Percentiles rank a stretch among this genome's conserved stretches.
Conservation (phyloP, 2,797 vertebrate species). For the Nyctibius grandis region DNA sequence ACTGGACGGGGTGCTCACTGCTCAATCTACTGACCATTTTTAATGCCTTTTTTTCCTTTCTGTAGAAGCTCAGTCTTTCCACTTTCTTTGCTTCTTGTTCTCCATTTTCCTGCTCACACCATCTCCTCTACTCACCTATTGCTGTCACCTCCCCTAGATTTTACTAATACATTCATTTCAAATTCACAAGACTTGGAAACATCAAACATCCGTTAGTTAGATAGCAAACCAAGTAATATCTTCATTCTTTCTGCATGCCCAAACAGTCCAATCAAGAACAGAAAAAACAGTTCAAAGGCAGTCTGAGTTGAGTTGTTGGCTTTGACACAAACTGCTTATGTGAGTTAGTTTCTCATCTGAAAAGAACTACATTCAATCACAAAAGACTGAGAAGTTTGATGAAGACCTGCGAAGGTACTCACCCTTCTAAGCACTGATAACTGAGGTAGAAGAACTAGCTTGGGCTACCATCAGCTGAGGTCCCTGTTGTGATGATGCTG, state of each 20-base stretch:
- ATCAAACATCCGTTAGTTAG: slow-evolving; percentile 35
- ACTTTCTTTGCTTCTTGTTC: background rate
- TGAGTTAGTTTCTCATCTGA: background rate
- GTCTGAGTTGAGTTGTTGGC: background rate
- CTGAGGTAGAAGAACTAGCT: background rate
- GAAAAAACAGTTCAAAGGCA: slow-evolving; percentile 20
- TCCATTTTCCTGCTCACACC: background rate
- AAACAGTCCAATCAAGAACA: slow-evolving; percentile 3
- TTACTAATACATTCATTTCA: background rate
- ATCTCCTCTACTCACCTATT: background rate
- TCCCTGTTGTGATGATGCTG: background rate
- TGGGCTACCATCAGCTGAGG: background rate
- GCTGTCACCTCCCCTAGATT: background rate
- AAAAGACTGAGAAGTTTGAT: background rate
- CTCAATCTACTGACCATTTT: background rate
- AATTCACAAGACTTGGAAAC: slow-evolving; percentile 6
- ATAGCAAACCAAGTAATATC: background rate
- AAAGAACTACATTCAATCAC: background rate
- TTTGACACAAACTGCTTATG: background rate
- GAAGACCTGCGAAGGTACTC: background rate
- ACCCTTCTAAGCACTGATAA: background rate
- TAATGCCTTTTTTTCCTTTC: background rate
- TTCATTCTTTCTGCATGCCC: slow-evolving; percentile 13
- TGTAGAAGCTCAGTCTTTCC: background rate
- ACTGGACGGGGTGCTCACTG: background rate